Conservation (phyloP, 2,113 vertebrate species). For the Colaptes auratus region DNA sequence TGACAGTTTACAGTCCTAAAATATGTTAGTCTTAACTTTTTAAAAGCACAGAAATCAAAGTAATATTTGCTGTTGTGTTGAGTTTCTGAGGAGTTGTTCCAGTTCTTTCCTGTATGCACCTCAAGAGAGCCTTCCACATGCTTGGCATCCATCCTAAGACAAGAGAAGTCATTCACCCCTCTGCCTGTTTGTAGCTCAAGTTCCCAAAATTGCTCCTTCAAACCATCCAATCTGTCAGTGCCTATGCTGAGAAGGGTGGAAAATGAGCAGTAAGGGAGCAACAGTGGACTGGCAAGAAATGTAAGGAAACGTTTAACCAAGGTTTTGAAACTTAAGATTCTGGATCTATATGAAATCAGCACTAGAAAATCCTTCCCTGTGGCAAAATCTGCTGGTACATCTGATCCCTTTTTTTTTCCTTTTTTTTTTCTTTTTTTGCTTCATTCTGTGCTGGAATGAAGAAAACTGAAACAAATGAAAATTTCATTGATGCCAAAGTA, state of each 20-base stretch:
- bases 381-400: slow-evolving; percentile 47
- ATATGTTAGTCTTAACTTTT: not conserved
- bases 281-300: not conserved
- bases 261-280: slow-evolving; percentile 8
- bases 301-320: not conserved
- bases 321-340: slow-evolving; percentile 12
- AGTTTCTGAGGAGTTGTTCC: not conserved
- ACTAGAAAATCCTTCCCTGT: slow-evolving; percentile 18
- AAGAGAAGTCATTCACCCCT: not conserved
- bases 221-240: not conserved
- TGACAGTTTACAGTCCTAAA: not conserved
- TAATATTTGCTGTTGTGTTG: not conserved
- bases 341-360: slow-evolving; percentile 3
- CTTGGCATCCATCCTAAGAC: not conserved
- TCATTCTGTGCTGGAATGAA: slow-evolving; percentile 30
- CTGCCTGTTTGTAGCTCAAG: not conserved
- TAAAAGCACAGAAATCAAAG: not conserved
- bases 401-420: slow-evolving; percentile 10
- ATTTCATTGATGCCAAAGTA: slow-evolving; percentile 23
- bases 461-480: slow-evolving; percentile 49
- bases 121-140: not conserved
- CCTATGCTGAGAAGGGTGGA: not conserved
- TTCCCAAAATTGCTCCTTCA: not conserved
- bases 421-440: not conserved
- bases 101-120: not conserved